Conservation (phyloP, 2,113 vertebrate species). For the Osmerus eperlanus region DNA sequence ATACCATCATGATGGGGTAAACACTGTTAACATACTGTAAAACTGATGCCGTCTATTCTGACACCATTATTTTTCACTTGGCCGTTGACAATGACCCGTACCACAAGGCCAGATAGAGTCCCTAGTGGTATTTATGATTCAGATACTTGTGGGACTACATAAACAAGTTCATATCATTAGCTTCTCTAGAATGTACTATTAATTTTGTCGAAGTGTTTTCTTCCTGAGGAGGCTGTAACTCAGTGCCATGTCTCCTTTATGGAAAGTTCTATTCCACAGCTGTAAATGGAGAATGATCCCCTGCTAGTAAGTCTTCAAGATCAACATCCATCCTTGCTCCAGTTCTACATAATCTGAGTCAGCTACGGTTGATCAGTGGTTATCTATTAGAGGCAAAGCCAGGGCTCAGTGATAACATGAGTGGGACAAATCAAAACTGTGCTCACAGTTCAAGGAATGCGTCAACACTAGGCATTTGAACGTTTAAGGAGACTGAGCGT, state of each 20-base stretch:
- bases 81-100: too few species aligned
- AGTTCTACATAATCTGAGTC: constrained; percentile 19
- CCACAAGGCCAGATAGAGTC: too few species aligned
- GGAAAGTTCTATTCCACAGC: neutral
- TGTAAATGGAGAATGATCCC: constrained; percentile 6
- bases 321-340: neutral
- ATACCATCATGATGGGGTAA: constrained; percentile 45
- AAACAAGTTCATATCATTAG: too few species aligned
- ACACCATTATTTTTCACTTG: too few species aligned
- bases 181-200: too few species aligned
- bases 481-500: neutral
- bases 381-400: constrained; percentile 26
- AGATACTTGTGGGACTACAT: too few species aligned
- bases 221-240: neutral
- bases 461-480: neutral
- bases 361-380: constrained; percentile 20
- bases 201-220: too few species aligned
- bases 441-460: neutral
- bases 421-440: neutral
- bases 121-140: too few species aligned
- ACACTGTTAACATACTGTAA: constrained; percentile 20
- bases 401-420: constrained; percentile 3
- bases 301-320: neutral
- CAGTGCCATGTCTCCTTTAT: too few species aligned
- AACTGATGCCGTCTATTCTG: too few species aligned